Conservation (phyloP, 2,888 invertebrate genomes). For the Trichacis sp. region DNA sequence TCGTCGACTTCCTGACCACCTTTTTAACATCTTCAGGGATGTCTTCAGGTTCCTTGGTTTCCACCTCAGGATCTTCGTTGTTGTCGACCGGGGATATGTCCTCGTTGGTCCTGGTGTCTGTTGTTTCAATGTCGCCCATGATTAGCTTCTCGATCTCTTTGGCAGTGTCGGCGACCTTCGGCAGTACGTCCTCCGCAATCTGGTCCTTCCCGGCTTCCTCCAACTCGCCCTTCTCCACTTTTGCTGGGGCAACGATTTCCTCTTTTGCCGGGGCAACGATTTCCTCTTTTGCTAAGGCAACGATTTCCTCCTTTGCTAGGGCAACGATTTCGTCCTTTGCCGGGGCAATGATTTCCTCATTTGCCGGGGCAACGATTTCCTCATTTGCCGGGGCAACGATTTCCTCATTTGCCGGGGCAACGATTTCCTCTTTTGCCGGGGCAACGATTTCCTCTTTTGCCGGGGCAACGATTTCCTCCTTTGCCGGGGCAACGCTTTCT, state of each 20-base stretch:
- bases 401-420: too few species aligned
- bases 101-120: constrained; percentile 44
- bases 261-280: constrained; percentile 46
- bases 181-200: constrained; percentile 59
- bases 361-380: too few species aligned
- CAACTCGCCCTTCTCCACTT: constrained; percentile 55
- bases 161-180: constrained; percentile 67
- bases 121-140: constrained; percentile 63
- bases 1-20: constrained; percentile 6
- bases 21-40: constrained; percentile 5
- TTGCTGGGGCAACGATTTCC: constrained; percentile 43
- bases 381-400: too few species aligned
- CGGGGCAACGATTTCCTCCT: too few species aligned
- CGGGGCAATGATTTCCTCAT: too few species aligned
- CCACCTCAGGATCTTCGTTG: constrained; percentile 22
- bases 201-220: constrained; percentile 51
- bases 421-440: too few species aligned
- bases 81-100: constrained; percentile 49
- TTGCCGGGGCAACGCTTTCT: too few species aligned
- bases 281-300: constrained; percentile 45
- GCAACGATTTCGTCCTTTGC: constrained; percentile 17
- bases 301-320: constrained; percentile 17
- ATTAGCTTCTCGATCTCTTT: constrained; percentile 69
- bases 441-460: too few species aligned
- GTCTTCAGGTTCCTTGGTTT: constrained; percentile 8